Conservation (phyloP, 2,113 vertebrate genomes). For the Diadophis punctatus region DNA sequence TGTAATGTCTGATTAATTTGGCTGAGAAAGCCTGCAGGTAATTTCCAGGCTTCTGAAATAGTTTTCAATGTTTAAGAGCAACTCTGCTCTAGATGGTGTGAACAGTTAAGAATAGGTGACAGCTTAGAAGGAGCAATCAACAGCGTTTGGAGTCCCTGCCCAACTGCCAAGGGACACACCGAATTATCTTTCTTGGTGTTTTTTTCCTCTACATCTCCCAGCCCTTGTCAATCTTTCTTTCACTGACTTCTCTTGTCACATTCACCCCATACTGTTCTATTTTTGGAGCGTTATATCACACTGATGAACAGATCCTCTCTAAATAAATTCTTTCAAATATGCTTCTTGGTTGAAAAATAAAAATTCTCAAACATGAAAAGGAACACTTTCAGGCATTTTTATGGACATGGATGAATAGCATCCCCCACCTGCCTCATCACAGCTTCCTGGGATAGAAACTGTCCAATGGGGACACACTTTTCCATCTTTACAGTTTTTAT, state of each 20-base stretch:
- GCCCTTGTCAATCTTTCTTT: background rate
- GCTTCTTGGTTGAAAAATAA: background rate
- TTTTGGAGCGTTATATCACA: background rate
- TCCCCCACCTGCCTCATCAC: background rate
- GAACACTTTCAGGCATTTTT: background rate
- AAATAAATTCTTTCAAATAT: background rate
- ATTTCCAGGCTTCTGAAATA: background rate
- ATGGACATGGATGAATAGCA: background rate
- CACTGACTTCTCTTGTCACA: background rate
- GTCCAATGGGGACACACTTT: background rate
- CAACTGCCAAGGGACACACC: background rate
- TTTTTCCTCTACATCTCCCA: background rate
- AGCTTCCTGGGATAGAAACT: background rate
- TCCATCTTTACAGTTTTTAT: too few species aligned
- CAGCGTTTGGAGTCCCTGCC: background rate
- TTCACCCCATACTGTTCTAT: background rate
- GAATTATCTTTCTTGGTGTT: background rate
- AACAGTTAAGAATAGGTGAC: background rate
- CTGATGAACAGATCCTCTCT: background rate
- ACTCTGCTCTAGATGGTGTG: background rate
- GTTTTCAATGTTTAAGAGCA: background rate
- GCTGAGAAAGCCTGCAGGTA: background rate
- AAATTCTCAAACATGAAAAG: background rate
- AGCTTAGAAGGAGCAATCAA: background rate
- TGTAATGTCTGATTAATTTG: background rate